Evolutionary conservation across 2,888 invertebrate genomes (phyloP), one percentile per base, ranked within the genome.

Genomic region (Andrena praecox): DNA sequence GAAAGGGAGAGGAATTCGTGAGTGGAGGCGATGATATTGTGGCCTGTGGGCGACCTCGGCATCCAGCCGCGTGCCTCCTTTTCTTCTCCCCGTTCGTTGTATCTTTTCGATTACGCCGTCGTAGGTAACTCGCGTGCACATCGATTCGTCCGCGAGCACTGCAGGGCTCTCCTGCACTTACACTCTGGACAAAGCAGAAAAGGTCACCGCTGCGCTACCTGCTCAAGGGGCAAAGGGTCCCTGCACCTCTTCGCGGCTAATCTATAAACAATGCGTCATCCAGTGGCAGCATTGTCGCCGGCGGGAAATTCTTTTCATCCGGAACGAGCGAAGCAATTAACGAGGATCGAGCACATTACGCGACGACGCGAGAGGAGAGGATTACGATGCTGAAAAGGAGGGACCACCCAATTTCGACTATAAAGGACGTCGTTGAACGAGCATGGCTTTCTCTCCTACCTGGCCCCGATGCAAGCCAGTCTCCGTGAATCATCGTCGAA

Each of bases 351-450:
- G 56, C 10, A 27, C 24, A 12, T 56, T 33, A 29, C 42, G 24
- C 33, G 7, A 27, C 2, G 29, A 35, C 29, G 27, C 29, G 33
- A 20, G 35, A 54, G 10, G 42, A 27, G 24, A 35, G 68, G 50
- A 42, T 79, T 64, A 63, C 33, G 29, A 52, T 59, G 16, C 42
- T 8, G 63, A 35, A 29, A 54, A 27, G 10, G 20, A 20, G 20
- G 52, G 72, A 71, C 73, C 73, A 77, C 73, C 80, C 68, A 69
- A 73, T 82, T 35, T 60, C 66, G 29, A 33, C 63, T n/a, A 66
- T 48, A 70, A 73, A 73, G 52, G 76, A 77, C 76, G 60, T 68
- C 52, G 71, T 75, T 68, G 60, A 20, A 67, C 35, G 62, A 54
- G 31, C 8, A 52, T 27, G 7, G 10, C 33, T 29, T 20, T 54